Percentiles rank a stretch among this genome's conserved stretches.
phyloP scores from a whole-genome alignment of 2,797 vertebrate genomes.

The Macrochelys suwanniensis region DNA sequence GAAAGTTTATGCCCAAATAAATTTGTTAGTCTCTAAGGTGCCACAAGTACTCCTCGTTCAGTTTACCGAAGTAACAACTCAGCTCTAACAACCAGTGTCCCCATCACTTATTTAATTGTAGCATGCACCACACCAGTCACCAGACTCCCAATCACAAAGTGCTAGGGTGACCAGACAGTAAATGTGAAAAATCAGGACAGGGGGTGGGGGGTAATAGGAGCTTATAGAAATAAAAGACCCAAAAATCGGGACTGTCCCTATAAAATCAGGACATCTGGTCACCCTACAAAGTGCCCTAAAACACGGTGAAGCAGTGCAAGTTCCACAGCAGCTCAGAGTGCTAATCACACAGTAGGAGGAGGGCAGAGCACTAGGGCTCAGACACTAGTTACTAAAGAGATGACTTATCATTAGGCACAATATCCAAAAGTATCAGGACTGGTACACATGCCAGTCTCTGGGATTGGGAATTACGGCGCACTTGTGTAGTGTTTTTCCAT shows the following conservation, averaged over 20 bases:
- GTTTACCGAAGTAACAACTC: slow-evolving; percentile 8
- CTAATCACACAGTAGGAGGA: background rate
- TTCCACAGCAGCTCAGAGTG: background rate
- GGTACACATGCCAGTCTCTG: background rate
- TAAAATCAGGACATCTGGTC: too few species aligned
- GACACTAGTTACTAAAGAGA: slow-evolving; percentile 6
- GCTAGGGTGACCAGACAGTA: too few species aligned
- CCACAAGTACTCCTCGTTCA: background rate
- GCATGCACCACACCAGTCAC: background rate
- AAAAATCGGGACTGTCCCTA: too few species aligned
- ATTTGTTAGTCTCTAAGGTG: too few species aligned
- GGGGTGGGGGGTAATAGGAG: too few species aligned
- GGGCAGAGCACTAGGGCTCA: background rate
- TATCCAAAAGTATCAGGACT: background rate
- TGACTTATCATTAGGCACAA: background rate
- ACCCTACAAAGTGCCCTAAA: background rate
- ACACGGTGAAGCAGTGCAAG: background rate
- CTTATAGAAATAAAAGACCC: too few species aligned
- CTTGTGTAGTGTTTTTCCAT: background rate
- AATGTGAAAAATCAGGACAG: too few species aligned
- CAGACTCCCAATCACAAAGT: slow-evolving; percentile 29
- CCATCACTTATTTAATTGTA: slow-evolving; percentile 68
- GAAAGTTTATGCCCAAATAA: too few species aligned
- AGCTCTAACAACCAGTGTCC: slow-evolving; percentile 58
- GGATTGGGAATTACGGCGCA: background rate